These are phyloP conservation scores for Bubo scandiacus DNA, from an alignment of 2,113 vertebrate genomes.

Conservation along the genomic window DNA sequence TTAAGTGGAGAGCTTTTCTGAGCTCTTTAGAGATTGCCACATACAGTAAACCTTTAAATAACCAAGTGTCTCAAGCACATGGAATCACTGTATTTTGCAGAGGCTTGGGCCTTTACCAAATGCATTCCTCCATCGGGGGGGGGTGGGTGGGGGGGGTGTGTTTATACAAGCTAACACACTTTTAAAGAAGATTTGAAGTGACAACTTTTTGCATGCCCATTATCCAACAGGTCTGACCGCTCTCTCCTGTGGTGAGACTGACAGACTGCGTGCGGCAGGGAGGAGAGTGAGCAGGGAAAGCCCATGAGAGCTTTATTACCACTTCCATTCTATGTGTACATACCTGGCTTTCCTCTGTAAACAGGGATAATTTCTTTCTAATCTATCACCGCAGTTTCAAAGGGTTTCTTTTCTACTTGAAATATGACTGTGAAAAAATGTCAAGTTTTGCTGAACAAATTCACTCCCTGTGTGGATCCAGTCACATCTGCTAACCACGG, in stretches of 20 bases:
- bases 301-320: neutral
- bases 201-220: slow-evolving; percentile 39
- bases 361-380: slow-evolving; percentile 26
- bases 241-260: neutral
- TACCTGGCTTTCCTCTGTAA: slow-evolving; percentile 3
- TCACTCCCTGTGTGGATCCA: slow-evolving; percentile 44
- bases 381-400: neutral
- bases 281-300: neutral
- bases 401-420: neutral
- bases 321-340: neutral
- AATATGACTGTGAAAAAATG: neutral
- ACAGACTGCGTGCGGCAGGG: neutral
- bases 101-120: slow-evolving; percentile 42
- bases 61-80: neutral
- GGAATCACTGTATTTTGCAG: neutral
- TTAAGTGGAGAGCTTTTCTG: neutral
- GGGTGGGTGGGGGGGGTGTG: neutral
- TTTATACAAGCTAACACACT: slow-evolving; percentile 11
- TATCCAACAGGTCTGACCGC: neutral
- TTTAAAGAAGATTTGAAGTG: slow-evolving; percentile 12
- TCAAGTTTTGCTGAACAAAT: slow-evolving; percentile 37
- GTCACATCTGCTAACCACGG: slow-evolving; percentile 49
- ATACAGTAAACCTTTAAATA: slow-evolving; percentile 25
- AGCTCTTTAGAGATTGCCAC: neutral
- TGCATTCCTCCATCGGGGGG: slow-evolving; percentile 13